Percentiles rank a stretch among this genome's conserved stretches.
phyloP scores from a whole-genome alignment of 2,888 invertebrate genomes.

The Euproctis similis region DNA sequence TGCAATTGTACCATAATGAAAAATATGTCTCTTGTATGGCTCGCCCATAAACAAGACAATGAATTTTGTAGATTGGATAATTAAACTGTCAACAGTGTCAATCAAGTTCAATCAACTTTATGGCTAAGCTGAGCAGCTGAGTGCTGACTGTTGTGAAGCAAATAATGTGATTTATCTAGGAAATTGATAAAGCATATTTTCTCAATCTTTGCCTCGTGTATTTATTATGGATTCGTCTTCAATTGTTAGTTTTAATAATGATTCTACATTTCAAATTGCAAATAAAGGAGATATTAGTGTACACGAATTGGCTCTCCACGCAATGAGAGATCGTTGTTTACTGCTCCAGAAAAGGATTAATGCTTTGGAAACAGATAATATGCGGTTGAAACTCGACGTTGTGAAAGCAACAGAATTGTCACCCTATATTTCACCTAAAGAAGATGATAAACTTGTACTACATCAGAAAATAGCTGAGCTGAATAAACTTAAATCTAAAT shows the following conservation, averaged over 20 bases:
- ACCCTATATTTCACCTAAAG: slow-evolving; percentile 45
- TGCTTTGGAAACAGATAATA: slow-evolving; percentile 84
- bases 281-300: slow-evolving; percentile 74
- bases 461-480: slow-evolving; percentile 81
- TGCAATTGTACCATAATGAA: no score
- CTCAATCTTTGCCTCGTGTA: no score
- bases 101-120: no score
- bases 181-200: no score
- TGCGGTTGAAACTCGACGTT: slow-evolving; percentile 70
- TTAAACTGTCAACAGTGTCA: no score
- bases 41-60: no score
- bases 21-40: no score
- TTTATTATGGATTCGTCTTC: slow-evolving; percentile 60
- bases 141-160: no score
- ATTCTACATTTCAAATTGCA: slow-evolving; percentile 61
- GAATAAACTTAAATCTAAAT: slow-evolving; percentile 83
- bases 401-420: slow-evolving; percentile 41
- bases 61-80: no score
- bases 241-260: slow-evolving; percentile 67
- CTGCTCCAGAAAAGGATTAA: slow-evolving; percentile 82
- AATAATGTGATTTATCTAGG: no score
- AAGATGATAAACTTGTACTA: slow-evolving; percentile 67
- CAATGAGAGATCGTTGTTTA: slow-evolving; percentile 87
- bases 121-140: no score
- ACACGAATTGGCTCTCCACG: slow-evolving; percentile 84